Conservation (phyloP, 1,140 invertebrate genomes). For the Rhopalosiphum padi region DNA sequence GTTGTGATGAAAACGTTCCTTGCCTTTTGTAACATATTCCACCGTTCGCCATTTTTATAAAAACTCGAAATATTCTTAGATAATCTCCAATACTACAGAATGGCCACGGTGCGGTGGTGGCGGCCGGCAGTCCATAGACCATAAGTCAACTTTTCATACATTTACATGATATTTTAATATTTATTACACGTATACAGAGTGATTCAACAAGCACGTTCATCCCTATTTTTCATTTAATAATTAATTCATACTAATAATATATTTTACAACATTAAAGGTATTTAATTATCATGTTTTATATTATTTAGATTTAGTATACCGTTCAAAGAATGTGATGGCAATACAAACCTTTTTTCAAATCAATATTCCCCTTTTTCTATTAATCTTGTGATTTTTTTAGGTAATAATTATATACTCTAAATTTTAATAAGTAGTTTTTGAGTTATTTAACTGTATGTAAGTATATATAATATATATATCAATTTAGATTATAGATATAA, state of each 20-base stretch:
- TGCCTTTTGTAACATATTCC: background rate
- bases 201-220: background rate
- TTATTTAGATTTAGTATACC: background rate
- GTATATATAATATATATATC: no score
- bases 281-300: background rate
- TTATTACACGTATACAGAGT: background rate
- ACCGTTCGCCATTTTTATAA: background rate
- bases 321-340: background rate
- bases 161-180: background rate
- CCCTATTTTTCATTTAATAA: background rate
- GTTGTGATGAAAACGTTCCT: conserved; percentile 21
- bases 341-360: no score
- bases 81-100: background rate
- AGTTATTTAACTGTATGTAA: no score
- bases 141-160: background rate
- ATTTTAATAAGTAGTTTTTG: no score
- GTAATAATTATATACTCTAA: no score
- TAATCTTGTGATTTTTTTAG: no score
- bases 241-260: background rate
- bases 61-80: background rate
- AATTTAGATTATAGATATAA: no score
- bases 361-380: no score
- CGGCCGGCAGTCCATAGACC: background rate
- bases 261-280: background rate
- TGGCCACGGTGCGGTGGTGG: no score